Conservation (phyloP, 92 coral and sea anemone genomes). For the Palythoa caribaeorum region DNA sequence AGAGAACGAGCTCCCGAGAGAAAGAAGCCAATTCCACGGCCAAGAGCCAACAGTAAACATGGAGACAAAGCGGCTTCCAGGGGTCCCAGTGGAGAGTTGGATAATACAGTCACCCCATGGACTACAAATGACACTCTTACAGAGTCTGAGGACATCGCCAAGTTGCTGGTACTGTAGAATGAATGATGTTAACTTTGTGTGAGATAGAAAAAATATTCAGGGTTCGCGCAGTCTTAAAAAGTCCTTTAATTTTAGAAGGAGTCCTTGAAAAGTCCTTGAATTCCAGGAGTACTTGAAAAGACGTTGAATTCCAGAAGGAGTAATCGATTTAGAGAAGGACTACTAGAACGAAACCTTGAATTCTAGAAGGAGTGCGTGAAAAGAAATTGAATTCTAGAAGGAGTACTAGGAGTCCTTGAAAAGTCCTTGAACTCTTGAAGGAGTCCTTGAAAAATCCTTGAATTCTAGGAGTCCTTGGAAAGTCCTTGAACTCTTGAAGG, state of each 20-base stretch:
- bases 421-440: no score
- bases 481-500: no score
- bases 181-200: neutral
- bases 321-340: no score
- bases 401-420: no score
- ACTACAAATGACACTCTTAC: slow-evolving; percentile 75
- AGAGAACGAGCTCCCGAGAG: neutral
- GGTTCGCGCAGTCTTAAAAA: neutral
- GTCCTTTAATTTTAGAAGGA: neutral
- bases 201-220: neutral
- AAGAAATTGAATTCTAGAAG: no score
- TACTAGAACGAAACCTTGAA: no score
- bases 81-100: slow-evolving; percentile 24
- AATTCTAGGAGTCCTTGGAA: no score
- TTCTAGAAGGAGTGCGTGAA: no score
- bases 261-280: no score
- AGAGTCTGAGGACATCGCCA: slow-evolving; percentile 96
- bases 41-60: slow-evolving; percentile 8
- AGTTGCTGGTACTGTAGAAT: slow-evolving; percentile 79
- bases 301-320: no score
- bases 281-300: no score
- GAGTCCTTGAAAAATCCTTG: no score
- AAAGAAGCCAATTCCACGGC: slow-evolving; percentile 5
- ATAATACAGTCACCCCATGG: slow-evolving; percentile 68
- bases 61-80: slow-evolving; percentile 33